Evolutionary conservation across 2,113 vertebrate species (phyloP).

Genomic region (Cricetomys ansorgei): DNA sequence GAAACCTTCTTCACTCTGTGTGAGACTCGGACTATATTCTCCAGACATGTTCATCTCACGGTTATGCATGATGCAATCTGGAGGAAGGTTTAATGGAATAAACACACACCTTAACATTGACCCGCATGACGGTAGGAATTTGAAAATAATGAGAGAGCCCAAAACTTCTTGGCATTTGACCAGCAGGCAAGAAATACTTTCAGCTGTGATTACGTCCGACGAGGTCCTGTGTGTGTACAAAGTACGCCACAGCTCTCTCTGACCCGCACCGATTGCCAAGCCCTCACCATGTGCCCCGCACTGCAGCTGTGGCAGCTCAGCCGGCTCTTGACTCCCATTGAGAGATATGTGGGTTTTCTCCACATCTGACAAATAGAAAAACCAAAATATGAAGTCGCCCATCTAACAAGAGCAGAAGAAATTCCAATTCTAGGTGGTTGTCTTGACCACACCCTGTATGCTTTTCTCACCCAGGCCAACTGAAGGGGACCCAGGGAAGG

Average conservation of each 20-base stretch:
- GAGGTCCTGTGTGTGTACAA: background rate
- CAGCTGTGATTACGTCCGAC: background rate
- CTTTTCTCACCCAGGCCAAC: background rate
- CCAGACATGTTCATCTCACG: conserved; percentile 39
- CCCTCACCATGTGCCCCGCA: background rate
- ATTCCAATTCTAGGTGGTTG: background rate
- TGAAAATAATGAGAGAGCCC: conserved; percentile 36
- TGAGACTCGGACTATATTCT: conserved; percentile 71
- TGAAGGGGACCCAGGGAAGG: background rate
- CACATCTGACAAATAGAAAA: background rate
- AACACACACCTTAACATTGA: conserved; percentile 56
- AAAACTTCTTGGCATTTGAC: background rate
- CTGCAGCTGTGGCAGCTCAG: background rate
- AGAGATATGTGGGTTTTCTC: background rate
- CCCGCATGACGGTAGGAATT: conserved; percentile 10
- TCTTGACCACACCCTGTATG: background rate
- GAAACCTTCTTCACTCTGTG: conserved; percentile 43
- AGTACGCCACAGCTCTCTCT: background rate
- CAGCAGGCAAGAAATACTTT: background rate
- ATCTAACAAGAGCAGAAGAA: background rate
- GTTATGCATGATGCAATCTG: conserved; percentile 70
- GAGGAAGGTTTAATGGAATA: conserved; percentile 51
- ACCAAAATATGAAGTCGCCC: background rate
- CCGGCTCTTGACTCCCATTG: background rate
- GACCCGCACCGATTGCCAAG: background rate